Evolutionary conservation across 2,888 invertebrate genomes (phyloP).

Genomic region (Synergus gifuensis): DNA sequence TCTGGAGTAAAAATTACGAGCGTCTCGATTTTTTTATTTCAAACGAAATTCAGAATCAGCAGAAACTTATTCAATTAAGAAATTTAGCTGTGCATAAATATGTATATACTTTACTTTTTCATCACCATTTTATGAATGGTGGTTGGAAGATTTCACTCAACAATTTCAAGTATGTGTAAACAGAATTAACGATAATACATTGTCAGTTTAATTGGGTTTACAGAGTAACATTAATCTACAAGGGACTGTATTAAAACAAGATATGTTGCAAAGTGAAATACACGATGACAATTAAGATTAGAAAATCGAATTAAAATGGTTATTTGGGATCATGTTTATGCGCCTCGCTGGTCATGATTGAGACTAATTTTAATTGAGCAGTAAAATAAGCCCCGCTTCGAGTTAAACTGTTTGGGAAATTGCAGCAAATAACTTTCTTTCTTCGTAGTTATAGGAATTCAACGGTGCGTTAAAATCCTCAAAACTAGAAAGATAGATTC

Average conservation of each 20-base stretch:
- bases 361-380: neutral
- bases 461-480: constrained; percentile 22
- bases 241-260: neutral
- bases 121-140: neutral
- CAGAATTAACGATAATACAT: neutral
- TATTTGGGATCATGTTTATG: no score
- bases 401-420: neutral
- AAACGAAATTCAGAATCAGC: constrained; percentile 15
- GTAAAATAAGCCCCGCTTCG: neutral
- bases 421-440: constrained; percentile 6
- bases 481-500: constrained; percentile 35
- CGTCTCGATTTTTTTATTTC: constrained; percentile 31
- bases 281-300: neutral
- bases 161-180: neutral
- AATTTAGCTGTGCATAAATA: neutral
- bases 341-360: no score
- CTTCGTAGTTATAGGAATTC: neutral
- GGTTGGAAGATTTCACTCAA: neutral
- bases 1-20: constrained; percentile 28
- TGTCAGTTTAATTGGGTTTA: neutral
- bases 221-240: neutral
- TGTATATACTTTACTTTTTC: neutral
- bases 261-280: neutral
- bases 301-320: neutral
- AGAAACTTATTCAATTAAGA: constrained; percentile 7